A percentile compares a stretch with the other conserved stretches of the same genome.
Conservation (phyloP, 2,113 vertebrate species). For the Mesocricetus auratus region DNA sequence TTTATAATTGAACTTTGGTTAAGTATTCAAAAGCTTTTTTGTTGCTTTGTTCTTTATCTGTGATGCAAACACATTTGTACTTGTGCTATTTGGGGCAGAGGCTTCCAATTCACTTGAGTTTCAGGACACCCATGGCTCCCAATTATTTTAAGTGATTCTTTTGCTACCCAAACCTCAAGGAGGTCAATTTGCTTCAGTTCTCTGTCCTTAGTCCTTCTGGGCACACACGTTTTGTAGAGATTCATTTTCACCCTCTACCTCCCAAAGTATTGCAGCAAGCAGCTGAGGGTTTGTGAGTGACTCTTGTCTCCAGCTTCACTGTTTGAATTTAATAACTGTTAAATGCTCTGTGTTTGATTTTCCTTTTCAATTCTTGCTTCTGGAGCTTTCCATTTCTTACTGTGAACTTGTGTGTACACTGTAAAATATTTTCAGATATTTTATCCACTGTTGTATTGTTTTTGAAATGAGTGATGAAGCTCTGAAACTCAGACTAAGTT, state of each 20-base stretch:
- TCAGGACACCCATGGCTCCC: not conserved
- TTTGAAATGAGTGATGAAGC: not conserved
- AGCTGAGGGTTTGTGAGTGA: slow-evolving; percentile 10
- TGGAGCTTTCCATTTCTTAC: not conserved
- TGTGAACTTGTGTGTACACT: slow-evolving; percentile 17
- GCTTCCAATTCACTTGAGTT: not conserved
- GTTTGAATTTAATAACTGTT: slow-evolving; percentile 67
- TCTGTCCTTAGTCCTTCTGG: not conserved
- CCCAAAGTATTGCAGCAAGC: not conserved
- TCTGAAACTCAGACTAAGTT: not conserved
- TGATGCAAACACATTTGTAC: not conserved
- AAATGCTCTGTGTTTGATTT: slow-evolving; percentile 38
- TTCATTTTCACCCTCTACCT: slow-evolving; percentile 50
- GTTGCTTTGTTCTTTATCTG: not conserved
- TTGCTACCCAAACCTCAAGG: not conserved
- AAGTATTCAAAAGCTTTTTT: not conserved
- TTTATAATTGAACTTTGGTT: not conserved
- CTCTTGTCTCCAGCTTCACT: not conserved
- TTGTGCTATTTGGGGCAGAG: not conserved
- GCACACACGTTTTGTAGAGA: not conserved
- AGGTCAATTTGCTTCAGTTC: not conserved
- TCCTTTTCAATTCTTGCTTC: slow-evolving; percentile 25
- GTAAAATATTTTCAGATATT: slow-evolving; percentile 22
- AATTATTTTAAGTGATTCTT: not conserved
- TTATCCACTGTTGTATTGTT: not conserved